Percentiles rank a stretch among this genome's conserved stretches.
These are phyloP conservation scores for Brachyhypopomus gauderio DNA, from an alignment of 2,113 vertebrate species.

Conservation along the genomic window DNA sequence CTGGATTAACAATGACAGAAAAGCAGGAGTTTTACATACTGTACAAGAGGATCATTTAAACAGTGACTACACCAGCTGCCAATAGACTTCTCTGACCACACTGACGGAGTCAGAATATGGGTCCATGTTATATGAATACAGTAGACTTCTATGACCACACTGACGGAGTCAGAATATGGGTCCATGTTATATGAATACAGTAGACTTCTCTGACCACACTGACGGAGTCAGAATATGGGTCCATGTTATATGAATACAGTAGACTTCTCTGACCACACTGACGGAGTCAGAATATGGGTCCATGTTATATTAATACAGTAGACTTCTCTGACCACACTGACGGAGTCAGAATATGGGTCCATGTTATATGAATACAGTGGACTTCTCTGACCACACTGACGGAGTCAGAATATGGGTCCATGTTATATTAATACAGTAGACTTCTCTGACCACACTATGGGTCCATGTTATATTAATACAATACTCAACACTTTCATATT, in stretches of 20 bases:
- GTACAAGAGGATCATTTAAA: not conserved
- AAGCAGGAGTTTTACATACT: not conserved
- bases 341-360: not conserved
- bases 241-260: too few species aligned
- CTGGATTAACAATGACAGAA: not conserved
- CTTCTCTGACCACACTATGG: too few species aligned
- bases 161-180: not conserved
- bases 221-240: not conserved
- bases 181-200: too few species aligned
- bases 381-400: not conserved
- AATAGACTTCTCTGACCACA: not conserved
- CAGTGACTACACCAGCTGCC: not conserved
- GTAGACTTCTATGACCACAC: not conserved
- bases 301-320: too few species aligned
- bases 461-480: not conserved
- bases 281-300: not conserved
- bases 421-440: too few species aligned
- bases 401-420: not conserved
- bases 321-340: not conserved
- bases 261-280: not conserved
- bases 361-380: too few species aligned
- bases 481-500: not conserved
- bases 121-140: not conserved
- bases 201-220: not conserved
- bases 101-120: not conserved